Conservation (phyloP, 2,113 vertebrate genomes). For the Nanorana parkeri region DNA sequence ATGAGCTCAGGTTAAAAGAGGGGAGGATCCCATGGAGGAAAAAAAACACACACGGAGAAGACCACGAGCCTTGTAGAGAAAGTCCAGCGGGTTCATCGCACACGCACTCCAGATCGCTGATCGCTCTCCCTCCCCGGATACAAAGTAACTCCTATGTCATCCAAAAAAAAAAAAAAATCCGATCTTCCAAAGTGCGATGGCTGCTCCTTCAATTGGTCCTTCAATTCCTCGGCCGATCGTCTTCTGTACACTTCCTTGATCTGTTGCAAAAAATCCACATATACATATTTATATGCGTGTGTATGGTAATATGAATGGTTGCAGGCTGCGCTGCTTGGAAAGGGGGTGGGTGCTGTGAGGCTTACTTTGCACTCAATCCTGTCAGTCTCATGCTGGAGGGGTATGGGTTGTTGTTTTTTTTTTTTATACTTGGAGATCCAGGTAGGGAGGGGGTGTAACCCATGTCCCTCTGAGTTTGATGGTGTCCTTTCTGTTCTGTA, state of each 20-base stretch:
- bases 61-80: constrained; percentile 68
- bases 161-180: constrained; percentile 39
- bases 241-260: constrained; percentile 73
- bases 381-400: constrained; percentile 30
- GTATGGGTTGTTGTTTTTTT: neutral
- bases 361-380: constrained; percentile 52
- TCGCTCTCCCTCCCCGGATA: constrained; percentile 55
- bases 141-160: constrained; percentile 74
- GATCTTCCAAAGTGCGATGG: constrained; percentile 72
- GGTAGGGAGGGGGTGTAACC: constrained; percentile 60
- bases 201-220: constrained; percentile 69
- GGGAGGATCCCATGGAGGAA: constrained; percentile 69
- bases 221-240: constrained; percentile 68
- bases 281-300: constrained; percentile 50
- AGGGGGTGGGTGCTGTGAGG: constrained; percentile 46
- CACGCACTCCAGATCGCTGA: constrained; percentile 59
- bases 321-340: constrained; percentile 24
- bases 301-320: constrained; percentile 35
- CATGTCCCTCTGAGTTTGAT: constrained; percentile 23
- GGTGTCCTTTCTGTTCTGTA: constrained; percentile 50
- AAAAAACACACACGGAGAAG: constrained; percentile 58
- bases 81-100: constrained; percentile 71
- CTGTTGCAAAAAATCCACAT: constrained; percentile 64
- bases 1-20: constrained; percentile 56
- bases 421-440: constrained; percentile 18